Conservation (phyloP, 1,140 invertebrate species). For the Drosophila mojavensis region DNA sequence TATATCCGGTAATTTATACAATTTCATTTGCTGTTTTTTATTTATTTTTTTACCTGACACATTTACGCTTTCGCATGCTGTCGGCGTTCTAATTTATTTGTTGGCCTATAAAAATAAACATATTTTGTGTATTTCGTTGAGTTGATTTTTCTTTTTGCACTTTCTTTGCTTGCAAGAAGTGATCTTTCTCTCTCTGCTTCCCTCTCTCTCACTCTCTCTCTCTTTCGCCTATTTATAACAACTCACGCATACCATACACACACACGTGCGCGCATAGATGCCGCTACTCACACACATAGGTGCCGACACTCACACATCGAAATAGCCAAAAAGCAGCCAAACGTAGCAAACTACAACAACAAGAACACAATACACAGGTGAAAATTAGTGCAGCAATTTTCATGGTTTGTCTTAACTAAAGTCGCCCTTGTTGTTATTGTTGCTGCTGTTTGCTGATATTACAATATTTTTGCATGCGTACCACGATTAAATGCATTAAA, state of each 20-base stretch:
- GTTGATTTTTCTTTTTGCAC: constrained; percentile 57
- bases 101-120: constrained; percentile 68
- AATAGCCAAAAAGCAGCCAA: constrained; percentile 40
- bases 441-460: constrained; percentile 39
- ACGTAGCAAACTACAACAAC: constrained; percentile 38
- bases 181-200: constrained; percentile 54
- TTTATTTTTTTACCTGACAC: constrained; percentile 44
- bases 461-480: constrained; percentile 41
- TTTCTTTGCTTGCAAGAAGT: constrained; percentile 71
- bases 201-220: constrained; percentile 35
- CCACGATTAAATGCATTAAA: constrained; percentile 22
- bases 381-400: constrained; percentile 71
- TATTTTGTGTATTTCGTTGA: constrained; percentile 54
- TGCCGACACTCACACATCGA: constrained; percentile 12
- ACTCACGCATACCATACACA: constrained; percentile 53
- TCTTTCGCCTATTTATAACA: constrained; percentile 71
- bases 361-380: constrained; percentile 59
- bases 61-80: constrained; percentile 39
- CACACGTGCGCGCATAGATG: constrained; percentile 17
- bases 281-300: constrained; percentile 8
- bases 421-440: constrained; percentile 19
- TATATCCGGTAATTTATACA: constrained; percentile 37
- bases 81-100: constrained; percentile 71
- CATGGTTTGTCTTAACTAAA: constrained; percentile 24
- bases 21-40: constrained; percentile 35